Conservation (phyloP, 2,888 invertebrate genomes). For the Gryllus longicercus region DNA sequence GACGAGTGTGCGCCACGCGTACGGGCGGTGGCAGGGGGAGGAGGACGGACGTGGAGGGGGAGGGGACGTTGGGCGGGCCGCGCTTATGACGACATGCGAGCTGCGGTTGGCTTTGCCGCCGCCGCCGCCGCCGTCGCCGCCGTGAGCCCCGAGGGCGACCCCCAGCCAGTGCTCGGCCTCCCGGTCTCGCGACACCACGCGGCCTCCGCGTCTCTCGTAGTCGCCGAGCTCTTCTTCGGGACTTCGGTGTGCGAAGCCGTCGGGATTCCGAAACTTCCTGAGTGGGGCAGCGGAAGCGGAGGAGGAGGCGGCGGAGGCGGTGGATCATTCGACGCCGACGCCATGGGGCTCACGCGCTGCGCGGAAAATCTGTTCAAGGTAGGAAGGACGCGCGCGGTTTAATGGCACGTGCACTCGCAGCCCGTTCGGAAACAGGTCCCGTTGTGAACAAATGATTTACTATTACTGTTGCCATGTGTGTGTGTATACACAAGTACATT, state of each 20-base stretch:
- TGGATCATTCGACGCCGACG: background rate
- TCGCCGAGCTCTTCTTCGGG: no score
- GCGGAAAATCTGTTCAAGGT: slow-evolving; percentile 3
- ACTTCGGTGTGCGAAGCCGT: no score
- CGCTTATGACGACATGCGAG: background rate
- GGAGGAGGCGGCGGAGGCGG: no score
- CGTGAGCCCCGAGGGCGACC: background rate
- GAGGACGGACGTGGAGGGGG: background rate
- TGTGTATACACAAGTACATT: no score
- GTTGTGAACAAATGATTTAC: no score
- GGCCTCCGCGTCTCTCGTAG: background rate
- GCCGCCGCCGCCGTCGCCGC: background rate
- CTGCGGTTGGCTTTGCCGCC: background rate
- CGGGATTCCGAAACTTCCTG: no score
- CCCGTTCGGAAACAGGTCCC: no score
- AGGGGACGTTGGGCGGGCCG: background rate
- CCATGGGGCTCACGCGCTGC: background rate
- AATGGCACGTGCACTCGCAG: no score
- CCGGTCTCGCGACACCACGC: background rate
- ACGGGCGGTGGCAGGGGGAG: background rate
- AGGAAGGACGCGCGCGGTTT: background rate
- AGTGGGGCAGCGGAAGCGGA: no score
- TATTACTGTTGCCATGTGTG: no score
- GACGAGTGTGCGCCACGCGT: no score
- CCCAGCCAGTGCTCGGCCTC: background rate